These are phyloP conservation scores for Falcaria lacertinaria DNA, from an alignment of 2,888 invertebrate genomes.

Conservation along the genomic window DNA sequence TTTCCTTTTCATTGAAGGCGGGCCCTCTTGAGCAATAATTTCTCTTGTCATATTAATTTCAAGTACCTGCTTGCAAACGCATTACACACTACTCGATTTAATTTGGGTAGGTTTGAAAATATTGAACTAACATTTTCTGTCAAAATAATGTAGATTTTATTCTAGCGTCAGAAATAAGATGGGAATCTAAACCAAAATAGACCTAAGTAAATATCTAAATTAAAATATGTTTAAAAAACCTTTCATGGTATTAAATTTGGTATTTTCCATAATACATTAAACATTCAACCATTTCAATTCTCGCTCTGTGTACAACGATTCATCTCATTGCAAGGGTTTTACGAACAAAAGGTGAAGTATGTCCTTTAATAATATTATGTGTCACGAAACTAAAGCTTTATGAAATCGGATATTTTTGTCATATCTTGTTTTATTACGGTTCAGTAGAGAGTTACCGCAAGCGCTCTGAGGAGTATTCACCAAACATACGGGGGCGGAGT, in stretches of 20 bases:
- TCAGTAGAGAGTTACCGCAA: slow-evolving; percentile 64
- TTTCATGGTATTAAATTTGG: too few species aligned
- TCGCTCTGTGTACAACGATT: slow-evolving; percentile 42
- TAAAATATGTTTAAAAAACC: too few species aligned
- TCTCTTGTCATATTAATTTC: slow-evolving; percentile 57
- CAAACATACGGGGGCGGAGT: slow-evolving; percentile 47
- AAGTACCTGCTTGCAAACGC: slow-evolving; percentile 36
- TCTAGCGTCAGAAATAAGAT: too few species aligned
- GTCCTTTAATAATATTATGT: slow-evolving; percentile 73
- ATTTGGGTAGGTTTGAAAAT: neutral
- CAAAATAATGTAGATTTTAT: too few species aligned
- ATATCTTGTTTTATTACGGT: slow-evolving; percentile 75
- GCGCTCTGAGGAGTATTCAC: slow-evolving; percentile 54
- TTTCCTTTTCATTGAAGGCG: slow-evolving; percentile 66
- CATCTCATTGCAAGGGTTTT: slow-evolving; percentile 47
- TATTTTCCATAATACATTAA: too few species aligned
- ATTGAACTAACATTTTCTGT: too few species aligned
- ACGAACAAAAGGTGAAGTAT: slow-evolving; percentile 67
- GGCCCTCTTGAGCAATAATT: slow-evolving; percentile 56
- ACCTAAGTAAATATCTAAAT: too few species aligned
- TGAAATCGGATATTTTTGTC: slow-evolving; percentile 80
- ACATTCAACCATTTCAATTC: too few species aligned
- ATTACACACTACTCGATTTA: slow-evolving; percentile 32
- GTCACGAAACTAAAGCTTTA: slow-evolving; percentile 77
- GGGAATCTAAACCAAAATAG: too few species aligned